These are phyloP conservation scores for Drosophila borealis DNA, from an alignment of 2,888 invertebrate genomes.

Conservation along the genomic window DNA sequence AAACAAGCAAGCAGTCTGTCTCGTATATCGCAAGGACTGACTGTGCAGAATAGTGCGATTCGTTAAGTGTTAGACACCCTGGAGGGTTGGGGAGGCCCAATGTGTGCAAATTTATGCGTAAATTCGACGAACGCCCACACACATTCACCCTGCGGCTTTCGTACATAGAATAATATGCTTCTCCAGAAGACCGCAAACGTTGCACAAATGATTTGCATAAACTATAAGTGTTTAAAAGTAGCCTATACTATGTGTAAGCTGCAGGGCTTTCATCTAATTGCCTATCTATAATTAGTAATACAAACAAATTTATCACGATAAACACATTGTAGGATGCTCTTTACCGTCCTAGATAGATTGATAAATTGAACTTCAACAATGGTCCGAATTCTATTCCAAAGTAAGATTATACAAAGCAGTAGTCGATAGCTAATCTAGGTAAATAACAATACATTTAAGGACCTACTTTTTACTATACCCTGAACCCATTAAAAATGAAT, in stretches of 20 bases:
- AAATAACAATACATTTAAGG: too few relatives aligned
- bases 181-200: slow-evolving; percentile 22
- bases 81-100: slow-evolving; percentile 1
- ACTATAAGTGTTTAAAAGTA: slow-evolving; percentile 3
- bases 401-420: too few relatives aligned
- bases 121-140: slow-evolving; percentile 1
- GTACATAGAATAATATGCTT: slow-evolving; percentile 24
- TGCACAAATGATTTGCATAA: slow-evolving; percentile 13
- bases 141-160: slow-evolving; percentile 1
- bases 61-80: slow-evolving; percentile 51
- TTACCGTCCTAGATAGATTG: not conserved
- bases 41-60: slow-evolving; percentile 45
- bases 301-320: not conserved
- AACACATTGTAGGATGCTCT: not conserved
- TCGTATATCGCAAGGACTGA: slow-evolving; percentile 18
- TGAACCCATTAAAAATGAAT: too few relatives aligned
- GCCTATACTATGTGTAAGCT: slow-evolving; percentile 7
- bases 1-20: slow-evolving; percentile 40
- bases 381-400: too few relatives aligned
- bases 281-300: slow-evolving; percentile 15
- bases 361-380: too few relatives aligned
- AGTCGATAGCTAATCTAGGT: too few relatives aligned
- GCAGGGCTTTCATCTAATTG: slow-evolving; percentile 14
- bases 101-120: slow-evolving; percentile 31
- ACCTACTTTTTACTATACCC: too few relatives aligned